Evolutionary conservation across 2,113 vertebrate genomes (phyloP), one percentile per base, ranked within the genome.

Genomic region (Cygnus atratus): DNA sequence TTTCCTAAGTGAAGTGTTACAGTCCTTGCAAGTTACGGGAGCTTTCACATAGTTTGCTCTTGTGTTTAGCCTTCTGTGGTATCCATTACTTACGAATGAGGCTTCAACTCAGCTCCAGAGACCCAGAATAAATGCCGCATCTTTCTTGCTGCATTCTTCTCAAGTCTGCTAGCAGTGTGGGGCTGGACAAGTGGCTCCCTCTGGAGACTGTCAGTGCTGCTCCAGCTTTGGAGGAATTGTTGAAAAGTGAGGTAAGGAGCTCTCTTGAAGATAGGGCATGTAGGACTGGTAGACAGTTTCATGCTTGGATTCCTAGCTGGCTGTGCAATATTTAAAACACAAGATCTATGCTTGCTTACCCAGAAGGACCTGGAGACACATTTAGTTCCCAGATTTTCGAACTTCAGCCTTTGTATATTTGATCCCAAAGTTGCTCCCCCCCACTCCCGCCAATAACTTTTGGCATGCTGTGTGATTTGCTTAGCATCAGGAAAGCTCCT

Each of bases 161-260:
- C 62, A 62, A 22, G 66, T 59, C 39, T 66, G 50, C 33, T 81
- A 11, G 57, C 61, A 31, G 20, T 50, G 44, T 5, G 4, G 29
- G 66, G 48, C 77, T 72, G 79, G 52, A 61, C n/a, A 73, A 35
- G 50, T 44, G 57, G 48, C 43, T 94, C 68, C n/a, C 46, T 77
- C 46, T 93, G 87, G 84, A 89, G 75, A 80, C 70, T 87, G 48
- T 83, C 72, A 63, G 84, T 43, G 74, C 39, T 75, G 76, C 88
- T 94, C n/a, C 74, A 90, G 88, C 44, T 75, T 77, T 50, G 39
- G 73, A 89, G 54, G 48, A 87, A 94, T 96, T 93, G 78, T 41
- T 97, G 82, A 88, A 81, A 71, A 90, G 82, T 93, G 93, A 96
- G 90, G 91, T 96, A 88, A 95, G 88, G 78, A 18, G 9, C 67